A percentile compares a stretch with the other conserved stretches of the same genome.
Evolutionary conservation across 1,140 invertebrate genomes (phyloP).

Genomic region (Cydia amplana): DNA sequence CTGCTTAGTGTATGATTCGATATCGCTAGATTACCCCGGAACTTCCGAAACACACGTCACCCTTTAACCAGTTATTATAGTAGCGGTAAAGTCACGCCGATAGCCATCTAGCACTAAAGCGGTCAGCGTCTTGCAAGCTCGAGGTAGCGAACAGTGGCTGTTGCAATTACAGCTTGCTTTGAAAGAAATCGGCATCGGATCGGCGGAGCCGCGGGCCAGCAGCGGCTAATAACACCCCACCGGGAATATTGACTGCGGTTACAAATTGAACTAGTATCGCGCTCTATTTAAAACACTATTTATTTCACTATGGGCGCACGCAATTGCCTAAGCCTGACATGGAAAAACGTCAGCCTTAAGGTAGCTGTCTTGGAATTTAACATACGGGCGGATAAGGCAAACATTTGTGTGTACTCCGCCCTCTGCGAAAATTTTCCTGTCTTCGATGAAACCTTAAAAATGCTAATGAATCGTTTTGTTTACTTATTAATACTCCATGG

Average conservation of each 20-base stretch:
- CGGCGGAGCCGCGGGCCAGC: constrained; percentile 55
- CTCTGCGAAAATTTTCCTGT: not conserved
- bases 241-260: constrained; percentile 58
- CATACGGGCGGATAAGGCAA: not conserved
- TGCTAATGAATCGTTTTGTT: not conserved
- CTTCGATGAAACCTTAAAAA: not conserved
- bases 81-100: constrained; percentile 43
- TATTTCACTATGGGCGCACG: constrained; percentile 42
- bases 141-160: constrained; percentile 42
- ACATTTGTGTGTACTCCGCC: not conserved
- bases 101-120: constrained; percentile 61
- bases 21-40: not conserved
- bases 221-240: constrained; percentile 67
- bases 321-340: not conserved
- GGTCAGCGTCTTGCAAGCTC: constrained; percentile 58
- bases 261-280: constrained; percentile 65
- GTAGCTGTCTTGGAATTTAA: not conserved
- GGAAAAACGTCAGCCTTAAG: not conserved
- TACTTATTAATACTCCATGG: not conserved
- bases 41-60: not conserved
- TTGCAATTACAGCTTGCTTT: constrained; percentile 64
- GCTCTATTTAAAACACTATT: constrained; percentile 55
- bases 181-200: constrained; percentile 69
- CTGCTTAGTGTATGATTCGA: not conserved
- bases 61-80: not conserved